Base-by-base conservation (phyloP, 1,140 invertebrate genomes). In the Macrocentrus cingulum region DNA sequence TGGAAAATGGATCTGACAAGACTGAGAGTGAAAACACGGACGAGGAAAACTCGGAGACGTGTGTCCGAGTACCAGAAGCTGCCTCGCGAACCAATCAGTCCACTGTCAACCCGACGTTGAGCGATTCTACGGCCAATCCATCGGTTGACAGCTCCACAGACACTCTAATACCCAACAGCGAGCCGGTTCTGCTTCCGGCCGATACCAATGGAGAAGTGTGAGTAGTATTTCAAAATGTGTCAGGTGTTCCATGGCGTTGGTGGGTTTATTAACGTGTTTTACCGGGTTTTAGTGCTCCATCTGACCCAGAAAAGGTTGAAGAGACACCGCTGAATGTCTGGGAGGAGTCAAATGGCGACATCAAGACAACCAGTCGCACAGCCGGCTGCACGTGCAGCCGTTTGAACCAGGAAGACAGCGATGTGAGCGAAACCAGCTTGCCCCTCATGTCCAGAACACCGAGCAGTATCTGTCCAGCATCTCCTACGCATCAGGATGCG, bases 71-170 rank as follows among this genome's bases (percentile, higher is more conserved):
- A 51, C 56, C 56, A 39, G 64, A 72, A 45, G 66, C 44, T 56
- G 67, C 67, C 9, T 18, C 29, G 3, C 65, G 61, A 15, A 63
- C 56, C 3, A 70, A 70, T 59, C 59, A 66, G 54, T 62, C 61
- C 1, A 71, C 62, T 42, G 54, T 52, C 29, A 71, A 68, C 41
- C 63, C 72, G 52, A 60, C 58, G n/a, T 66, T 62, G n/a, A 79
- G 60, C 19, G 74, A 78, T 25, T 70, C 67, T 4, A 69, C 69
- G 3, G 65, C 66, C 5, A 79, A 77, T 71, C 71, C 70, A 7
- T 80, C 79, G 8, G 78, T 77, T 19, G 80, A 81, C 36, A 81
- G 81, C 62, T 82, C 80, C 1, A 81, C 80, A 18, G 79, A 82
- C 54, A 80, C 77, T 20, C 42, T 82, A 13, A 80, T 80, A 71